Base-by-base conservation (phyloP, 2,797 vertebrate species). In the Semotilus atromaculatus region DNA sequence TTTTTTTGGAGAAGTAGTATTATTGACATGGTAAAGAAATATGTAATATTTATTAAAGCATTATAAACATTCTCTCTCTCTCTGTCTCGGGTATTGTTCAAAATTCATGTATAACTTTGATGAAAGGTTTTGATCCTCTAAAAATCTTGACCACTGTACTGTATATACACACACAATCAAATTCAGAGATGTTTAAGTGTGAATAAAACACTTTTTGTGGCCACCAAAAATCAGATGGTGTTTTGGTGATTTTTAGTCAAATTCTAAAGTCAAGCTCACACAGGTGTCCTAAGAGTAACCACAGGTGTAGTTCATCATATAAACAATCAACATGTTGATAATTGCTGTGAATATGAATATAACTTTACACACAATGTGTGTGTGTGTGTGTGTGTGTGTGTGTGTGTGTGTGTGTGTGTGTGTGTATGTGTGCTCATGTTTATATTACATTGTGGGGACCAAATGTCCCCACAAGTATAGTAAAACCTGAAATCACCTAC, bases 381-480 rank as follows among this genome's bases (percentile, higher is more conserved):
- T 38, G 34, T 36, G 34, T 40, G 11, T n/a, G 34, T 60, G 48
- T 51, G 48, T 19, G 48, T 95, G 48, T 51, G 48, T 19, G 48
- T 95, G 48, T 51, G 48, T 95, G 51, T 19, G 51, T 95, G 18
- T 53, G 51, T 19, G 51, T 95, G 6, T 53, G 48, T 19, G 48
- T 95, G 48, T 51, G 48, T 19, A 18, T 95, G 48, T 51, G 48
- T n/a, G n/a, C n/a, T n/a, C n/a, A n/a, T n/a, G n/a, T n/a, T n/a
- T n/a, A n/a, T n/a, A n/a, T n/a, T n/a, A n/a, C n/a, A n/a, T n/a
- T n/a, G n/a, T n/a, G n/a, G n/a, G n/a, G n/a, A n/a, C n/a, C n/a
- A n/a, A n/a, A n/a, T n/a, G n/a, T n/a, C n/a, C n/a, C n/a, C n/a
- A n/a, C n/a, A n/a, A n/a, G n/a, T n/a, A n/a, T n/a, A n/a, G n/a